A percentile compares a stretch with the other conserved stretches of the same genome.
Evolutionary conservation across 2,888 invertebrate genomes (phyloP).

Genomic region (Loripinus fragilis): DNA sequence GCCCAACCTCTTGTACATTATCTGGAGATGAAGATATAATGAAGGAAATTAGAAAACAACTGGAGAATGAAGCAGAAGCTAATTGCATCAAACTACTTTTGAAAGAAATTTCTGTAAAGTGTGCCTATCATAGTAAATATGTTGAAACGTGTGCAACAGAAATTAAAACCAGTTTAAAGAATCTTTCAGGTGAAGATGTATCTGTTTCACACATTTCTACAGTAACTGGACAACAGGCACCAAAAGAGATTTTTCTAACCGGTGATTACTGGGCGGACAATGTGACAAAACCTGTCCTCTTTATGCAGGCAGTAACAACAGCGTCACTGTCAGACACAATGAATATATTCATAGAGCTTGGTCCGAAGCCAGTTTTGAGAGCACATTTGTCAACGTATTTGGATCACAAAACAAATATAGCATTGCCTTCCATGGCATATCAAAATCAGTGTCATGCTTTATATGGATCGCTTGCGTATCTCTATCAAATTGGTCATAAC

Average conservation of each 20-base stretch:
- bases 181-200: conserved; percentile 35
- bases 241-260: conserved; percentile 44
- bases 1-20: conserved; percentile 63
- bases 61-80: conserved; percentile 29
- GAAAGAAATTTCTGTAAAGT: conserved; percentile 61
- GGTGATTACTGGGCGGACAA: conserved; percentile 71
- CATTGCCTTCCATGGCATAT: conserved; percentile 36
- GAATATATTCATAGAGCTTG: conserved; percentile 73
- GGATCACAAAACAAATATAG: conserved; percentile 3
- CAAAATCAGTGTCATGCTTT: conserved; percentile 26
- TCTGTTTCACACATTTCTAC: conserved; percentile 63
- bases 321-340: conserved; percentile 26
- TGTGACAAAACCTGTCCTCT: conserved; percentile 67
- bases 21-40: conserved; percentile 62
- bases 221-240: conserved; percentile 60
- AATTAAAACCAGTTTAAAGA: conserved; percentile 47
- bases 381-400: conserved; percentile 38
- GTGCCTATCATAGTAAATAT: conserved; percentile 72
- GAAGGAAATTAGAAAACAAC: conserved; percentile 24
- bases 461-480: neutral
- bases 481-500: conserved; percentile 38
- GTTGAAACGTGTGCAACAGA: conserved; percentile 53
- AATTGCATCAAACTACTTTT: conserved; percentile 31
- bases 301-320: conserved; percentile 59
- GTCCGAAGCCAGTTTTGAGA: conserved; percentile 65